Evolutionary conservation across 2,113 vertebrate genomes (phyloP), one percentile per base, ranked within the genome.

Genomic region (Leptosomus discolor): DNA sequence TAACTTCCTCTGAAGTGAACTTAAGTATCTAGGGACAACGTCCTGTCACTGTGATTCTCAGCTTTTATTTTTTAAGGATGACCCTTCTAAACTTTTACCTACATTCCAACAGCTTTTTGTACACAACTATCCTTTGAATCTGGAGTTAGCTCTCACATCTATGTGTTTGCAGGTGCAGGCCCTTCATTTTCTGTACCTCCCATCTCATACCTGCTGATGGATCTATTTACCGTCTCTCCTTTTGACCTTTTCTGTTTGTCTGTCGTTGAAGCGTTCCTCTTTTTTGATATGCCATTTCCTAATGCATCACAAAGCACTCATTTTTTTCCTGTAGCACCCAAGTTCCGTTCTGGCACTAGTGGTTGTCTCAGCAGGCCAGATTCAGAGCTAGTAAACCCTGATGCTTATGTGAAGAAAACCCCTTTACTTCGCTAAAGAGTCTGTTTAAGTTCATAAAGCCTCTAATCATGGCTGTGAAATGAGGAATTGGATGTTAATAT

Each of bases 401-500:
- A 68, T 96, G 48, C 63, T 79, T 93, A 37, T 39, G 80, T 79
- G 61, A 9, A 92, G 73, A 95, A 95, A 87, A 85, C 77, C 30
- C 80, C 90, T 96, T 94, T 85, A 91, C 86, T 97, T 95, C 1
- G 0, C 54, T 92, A 48, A 90, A 88, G 51, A 60, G 57, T 79
- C 90, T 85, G 67, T 94, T 94, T 94, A 88, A 94, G 90, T 92
- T 96, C 92, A 85, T 93, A 93, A 70, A 85, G 50, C 24, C 53
- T 93, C 74, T 96, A 94, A 96, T 96, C 93, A 79, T 81, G 83
- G 61, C 88, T 94, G 53, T 94, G 90, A 97, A 97, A 94, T 87
- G 73, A 92, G 81, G 84, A 95, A 90, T 87, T 87, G 76, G 61
- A 71, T 94, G 91, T 81, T 92, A 92, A 94, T 94, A 97, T 94